These are phyloP conservation scores for Protophormia terraenovae DNA, from an alignment of 2,888 invertebrate species.

Conservation along the genomic window DNA sequence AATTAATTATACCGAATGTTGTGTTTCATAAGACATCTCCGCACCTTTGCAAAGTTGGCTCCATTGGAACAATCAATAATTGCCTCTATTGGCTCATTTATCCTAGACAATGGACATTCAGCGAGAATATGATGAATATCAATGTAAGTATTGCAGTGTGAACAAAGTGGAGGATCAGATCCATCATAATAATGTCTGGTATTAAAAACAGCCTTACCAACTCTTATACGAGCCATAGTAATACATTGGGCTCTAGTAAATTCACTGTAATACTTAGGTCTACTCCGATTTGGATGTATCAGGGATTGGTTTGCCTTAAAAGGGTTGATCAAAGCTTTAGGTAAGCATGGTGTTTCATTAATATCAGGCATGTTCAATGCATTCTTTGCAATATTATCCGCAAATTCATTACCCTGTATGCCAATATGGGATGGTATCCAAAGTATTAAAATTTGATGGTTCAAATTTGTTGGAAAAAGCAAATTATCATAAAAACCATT, in stretches of 20 bases:
- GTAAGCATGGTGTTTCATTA: not conserved
- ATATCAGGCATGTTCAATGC: not conserved
- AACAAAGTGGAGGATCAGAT: not conserved
- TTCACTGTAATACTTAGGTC: not conserved
- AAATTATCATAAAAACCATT: not conserved
- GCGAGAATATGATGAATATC: too few species aligned
- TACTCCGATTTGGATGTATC: not conserved
- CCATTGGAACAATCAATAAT: too few species aligned
- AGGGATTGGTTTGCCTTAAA: not conserved
- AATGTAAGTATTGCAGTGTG: too few species aligned
- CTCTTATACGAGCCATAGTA: not conserved
- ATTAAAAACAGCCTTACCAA: not conserved
- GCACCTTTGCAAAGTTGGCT: too few species aligned
- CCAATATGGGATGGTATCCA: slow-evolving; percentile 34
- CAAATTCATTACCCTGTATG: not conserved
- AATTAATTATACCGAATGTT: too few species aligned
- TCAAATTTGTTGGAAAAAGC: not conserved
- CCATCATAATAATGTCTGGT: not conserved
- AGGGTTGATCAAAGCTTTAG: not conserved
- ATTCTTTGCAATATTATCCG: not conserved
- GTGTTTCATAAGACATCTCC: too few species aligned
- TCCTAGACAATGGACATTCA: too few species aligned
- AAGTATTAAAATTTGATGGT: not conserved
- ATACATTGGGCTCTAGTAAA: not conserved
- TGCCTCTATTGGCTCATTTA: too few species aligned